Evolutionary conservation across 2,113 vertebrate species (phyloP).

Genomic region (Nerophis lumbriciformis): DNA sequence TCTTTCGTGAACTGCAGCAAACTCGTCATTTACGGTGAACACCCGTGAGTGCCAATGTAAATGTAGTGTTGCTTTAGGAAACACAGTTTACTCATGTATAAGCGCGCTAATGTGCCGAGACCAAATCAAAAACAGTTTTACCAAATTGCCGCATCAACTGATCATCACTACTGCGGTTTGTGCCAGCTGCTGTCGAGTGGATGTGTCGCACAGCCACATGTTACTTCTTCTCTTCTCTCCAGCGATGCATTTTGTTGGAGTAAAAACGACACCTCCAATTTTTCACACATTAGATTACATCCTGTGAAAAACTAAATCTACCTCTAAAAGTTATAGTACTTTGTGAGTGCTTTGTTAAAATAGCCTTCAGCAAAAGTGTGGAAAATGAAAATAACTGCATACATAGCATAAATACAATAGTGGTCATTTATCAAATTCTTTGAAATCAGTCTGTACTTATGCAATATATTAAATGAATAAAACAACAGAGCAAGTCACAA

Average conservation of each 20-base stretch:
- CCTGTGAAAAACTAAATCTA: not conserved
- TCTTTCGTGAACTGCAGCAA: conserved; percentile 12
- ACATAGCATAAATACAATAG: not conserved
- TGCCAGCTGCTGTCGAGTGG: conserved; percentile 9
- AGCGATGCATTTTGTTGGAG: conserved; percentile 16
- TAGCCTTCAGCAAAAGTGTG: not conserved
- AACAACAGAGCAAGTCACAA: not conserved
- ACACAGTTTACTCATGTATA: not conserved
- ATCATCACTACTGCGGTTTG: conserved; percentile 18
- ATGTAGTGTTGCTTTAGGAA: conserved; percentile 1
- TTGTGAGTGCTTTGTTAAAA: not conserved
- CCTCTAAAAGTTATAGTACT: conserved; percentile 4
- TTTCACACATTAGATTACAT: conserved; percentile 21
- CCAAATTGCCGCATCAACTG: conserved; percentile 25
- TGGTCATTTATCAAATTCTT: not conserved
- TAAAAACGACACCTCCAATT: conserved; percentile 25
- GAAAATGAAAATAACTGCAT: not conserved
- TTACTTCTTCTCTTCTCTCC: conserved; percentile 3
- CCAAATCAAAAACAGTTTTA: conserved; percentile 25
- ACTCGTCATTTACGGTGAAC: conserved; percentile 4
- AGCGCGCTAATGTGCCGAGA: conserved; percentile 16
- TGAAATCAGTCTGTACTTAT: not conserved
- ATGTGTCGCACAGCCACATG: not conserved
- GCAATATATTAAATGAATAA: not conserved
- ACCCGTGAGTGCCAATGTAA: not conserved